Percentiles rank a stretch among this genome's conserved stretches.
Evolutionary conservation across 64 coral and sea anemone species (phyloP).

Genomic region (Actinia equina): DNA sequence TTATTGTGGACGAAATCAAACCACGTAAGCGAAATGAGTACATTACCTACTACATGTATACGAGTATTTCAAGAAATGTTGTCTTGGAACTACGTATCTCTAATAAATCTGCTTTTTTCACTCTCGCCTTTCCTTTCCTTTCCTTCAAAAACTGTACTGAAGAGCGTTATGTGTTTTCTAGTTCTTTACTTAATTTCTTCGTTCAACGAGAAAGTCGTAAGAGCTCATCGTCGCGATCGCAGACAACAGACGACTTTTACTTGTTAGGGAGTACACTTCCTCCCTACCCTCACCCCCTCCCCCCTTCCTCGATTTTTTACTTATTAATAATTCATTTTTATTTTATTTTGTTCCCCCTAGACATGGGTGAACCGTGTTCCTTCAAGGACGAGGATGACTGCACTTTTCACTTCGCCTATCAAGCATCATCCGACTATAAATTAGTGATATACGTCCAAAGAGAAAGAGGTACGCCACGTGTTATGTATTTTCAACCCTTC

Average conservation of each 20-base stretch:
- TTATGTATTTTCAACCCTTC: background rate
- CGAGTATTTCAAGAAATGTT: too few species aligned
- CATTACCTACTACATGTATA: too few species aligned
- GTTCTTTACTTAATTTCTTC: background rate
- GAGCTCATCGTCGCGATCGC: too few species aligned
- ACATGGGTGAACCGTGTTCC: slow-evolving; percentile 75
- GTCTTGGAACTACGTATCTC: too few species aligned
- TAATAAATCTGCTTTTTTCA: too few species aligned
- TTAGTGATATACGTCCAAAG: slow-evolving; percentile 54
- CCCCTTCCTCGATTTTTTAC: background rate
- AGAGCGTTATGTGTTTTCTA: too few species aligned
- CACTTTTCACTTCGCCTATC: slow-evolving; percentile 73
- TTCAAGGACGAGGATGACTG: slow-evolving; percentile 83
- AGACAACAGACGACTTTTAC: too few species aligned
- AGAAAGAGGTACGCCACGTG: slow-evolving; percentile 60
- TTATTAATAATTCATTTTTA: background rate
- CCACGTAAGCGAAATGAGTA: slow-evolving; percentile 26
- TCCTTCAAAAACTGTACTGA: too few species aligned
- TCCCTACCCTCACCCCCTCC: too few species aligned
- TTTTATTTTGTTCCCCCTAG: slow-evolving; percentile 16
- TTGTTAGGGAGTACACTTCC: too few species aligned
- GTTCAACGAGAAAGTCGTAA: too few species aligned
- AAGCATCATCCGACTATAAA: slow-evolving; percentile 54
- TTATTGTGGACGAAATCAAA: slow-evolving; percentile 54
- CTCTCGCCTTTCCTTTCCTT: too few species aligned